Evolutionary conservation across 2,113 vertebrate species (phyloP).

Genomic region (Seriola dumerili): DNA sequence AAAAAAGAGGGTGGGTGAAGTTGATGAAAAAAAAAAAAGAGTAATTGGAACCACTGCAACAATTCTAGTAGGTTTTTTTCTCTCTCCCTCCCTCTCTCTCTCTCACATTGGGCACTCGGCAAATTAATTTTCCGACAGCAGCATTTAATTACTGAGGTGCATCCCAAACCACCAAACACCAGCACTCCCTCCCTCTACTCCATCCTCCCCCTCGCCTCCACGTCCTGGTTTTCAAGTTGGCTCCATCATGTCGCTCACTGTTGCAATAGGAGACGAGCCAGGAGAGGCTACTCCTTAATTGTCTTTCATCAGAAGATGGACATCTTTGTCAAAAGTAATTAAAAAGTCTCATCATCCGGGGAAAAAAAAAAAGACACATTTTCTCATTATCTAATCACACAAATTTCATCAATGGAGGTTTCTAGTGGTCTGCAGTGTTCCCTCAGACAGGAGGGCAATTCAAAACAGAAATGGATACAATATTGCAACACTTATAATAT

Average conservation of each 20-base stretch:
- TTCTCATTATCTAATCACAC: background rate
- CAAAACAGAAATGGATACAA: background rate
- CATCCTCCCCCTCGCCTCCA: background rate
- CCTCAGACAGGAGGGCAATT: background rate
- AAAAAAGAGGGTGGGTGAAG: background rate
- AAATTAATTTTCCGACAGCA: conserved; percentile 47
- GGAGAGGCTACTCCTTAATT: background rate
- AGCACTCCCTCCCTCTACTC: background rate
- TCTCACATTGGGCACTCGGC: background rate
- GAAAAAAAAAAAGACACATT: background rate
- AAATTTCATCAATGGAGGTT: background rate
- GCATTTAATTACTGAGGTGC: conserved; percentile 42
- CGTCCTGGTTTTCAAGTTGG: background rate
- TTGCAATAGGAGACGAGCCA: background rate
- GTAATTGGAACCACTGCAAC: background rate
- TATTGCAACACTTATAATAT: conserved; percentile 5
- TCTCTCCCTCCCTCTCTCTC: background rate
- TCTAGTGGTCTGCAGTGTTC: background rate
- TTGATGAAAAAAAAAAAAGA: background rate
- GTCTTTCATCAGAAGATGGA: background rate
- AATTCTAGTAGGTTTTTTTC: background rate
- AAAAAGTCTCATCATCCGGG: background rate
- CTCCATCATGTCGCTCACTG: background rate
- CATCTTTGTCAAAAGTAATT: background rate
- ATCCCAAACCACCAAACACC: conserved; percentile 33